Conservation (phyloP, 2,797 vertebrate genomes). For the Hypotaenidia philippensis region DNA sequence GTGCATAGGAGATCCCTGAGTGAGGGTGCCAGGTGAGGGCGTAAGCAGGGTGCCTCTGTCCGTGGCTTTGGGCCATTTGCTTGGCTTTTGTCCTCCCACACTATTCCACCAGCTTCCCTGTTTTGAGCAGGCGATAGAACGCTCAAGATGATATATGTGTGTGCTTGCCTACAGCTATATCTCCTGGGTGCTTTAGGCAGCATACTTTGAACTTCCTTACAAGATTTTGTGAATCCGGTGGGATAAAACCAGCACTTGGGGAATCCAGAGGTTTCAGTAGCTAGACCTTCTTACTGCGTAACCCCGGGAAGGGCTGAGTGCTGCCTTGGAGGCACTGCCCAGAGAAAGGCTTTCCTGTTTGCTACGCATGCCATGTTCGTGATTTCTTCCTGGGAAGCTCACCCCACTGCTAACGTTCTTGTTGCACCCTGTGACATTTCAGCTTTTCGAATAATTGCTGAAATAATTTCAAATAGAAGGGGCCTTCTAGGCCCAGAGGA, state of each 20-base stretch:
- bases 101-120: neutral
- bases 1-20: neutral
- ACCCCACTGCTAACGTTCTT: neutral
- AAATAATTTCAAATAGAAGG: neutral
- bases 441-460: neutral
- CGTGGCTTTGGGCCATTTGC: neutral
- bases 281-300: neutral
- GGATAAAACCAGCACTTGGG: neutral
- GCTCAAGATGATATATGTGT: neutral
- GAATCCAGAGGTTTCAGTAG: neutral
- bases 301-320: neutral
- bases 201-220: neutral
- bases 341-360: neutral
- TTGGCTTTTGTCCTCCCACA: neutral
- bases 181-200: neutral
- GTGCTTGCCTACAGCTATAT: neutral
- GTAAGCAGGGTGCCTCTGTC: neutral
- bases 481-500: neutral
- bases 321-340: neutral
- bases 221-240: neutral
- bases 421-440: neutral
- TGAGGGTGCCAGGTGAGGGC: neutral
- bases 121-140: neutral
- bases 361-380: rapidly evolving
- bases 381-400: neutral